Conservation (phyloP, 2,113 vertebrate genomes). For the Chinchilla lanigera region DNA sequence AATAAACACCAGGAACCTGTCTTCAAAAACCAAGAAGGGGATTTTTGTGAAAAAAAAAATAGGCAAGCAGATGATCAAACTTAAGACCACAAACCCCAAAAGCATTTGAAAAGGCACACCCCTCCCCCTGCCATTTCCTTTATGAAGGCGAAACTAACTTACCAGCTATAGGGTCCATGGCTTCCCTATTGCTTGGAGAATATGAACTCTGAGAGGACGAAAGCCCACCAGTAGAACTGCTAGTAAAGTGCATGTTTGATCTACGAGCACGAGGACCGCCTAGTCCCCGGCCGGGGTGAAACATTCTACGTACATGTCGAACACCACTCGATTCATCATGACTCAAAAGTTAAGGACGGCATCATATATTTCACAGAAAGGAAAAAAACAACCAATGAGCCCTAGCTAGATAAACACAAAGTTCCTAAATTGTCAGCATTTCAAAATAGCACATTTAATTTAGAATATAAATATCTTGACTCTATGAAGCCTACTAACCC, state of each 20-base stretch:
- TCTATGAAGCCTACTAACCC: not conserved
- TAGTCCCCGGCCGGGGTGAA: constrained; percentile 97
- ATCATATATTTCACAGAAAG: not conserved
- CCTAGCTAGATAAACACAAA: not conserved
- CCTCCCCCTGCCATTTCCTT: not conserved
- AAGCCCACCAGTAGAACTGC: constrained; percentile 95
- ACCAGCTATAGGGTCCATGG: constrained; percentile 99
- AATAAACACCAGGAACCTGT: not conserved
- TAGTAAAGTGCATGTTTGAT: constrained; percentile 99
- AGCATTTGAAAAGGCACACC: not conserved
- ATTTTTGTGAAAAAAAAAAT: constrained; percentile 14
- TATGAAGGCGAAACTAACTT: constrained; percentile 75
- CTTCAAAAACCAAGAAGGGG: not conserved
- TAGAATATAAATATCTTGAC: not conserved
- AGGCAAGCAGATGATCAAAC: not conserved
- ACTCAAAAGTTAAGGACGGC: constrained; percentile 89
- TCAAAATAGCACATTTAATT: constrained; percentile 44
- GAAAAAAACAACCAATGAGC: not conserved
- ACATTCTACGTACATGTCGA: constrained; percentile 99
- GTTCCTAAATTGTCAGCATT: not conserved
- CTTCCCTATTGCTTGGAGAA: constrained; percentile 99
- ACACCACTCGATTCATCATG: constrained; percentile 99
- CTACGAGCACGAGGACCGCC: constrained; percentile 97
- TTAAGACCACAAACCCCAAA: not conserved
- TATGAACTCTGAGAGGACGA: constrained; percentile 99